Evolutionary conservation across 2,797 vertebrate species (phyloP).

Genomic region (Gymnoscopelus microlampas): DNA sequence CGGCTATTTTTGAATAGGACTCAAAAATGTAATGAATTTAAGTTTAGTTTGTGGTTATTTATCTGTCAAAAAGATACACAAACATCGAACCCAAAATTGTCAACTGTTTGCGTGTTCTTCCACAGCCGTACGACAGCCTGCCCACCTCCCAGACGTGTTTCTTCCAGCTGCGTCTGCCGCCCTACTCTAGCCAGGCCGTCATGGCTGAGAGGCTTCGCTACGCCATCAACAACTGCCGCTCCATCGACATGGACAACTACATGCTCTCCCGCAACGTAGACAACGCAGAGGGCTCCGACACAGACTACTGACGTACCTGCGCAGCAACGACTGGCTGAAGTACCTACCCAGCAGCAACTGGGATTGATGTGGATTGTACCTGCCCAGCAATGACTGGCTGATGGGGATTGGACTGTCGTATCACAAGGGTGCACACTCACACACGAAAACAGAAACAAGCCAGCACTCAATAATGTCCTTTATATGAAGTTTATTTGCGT

Average conservation of each 20-base stretch:
- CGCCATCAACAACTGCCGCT: constrained; percentile 88
- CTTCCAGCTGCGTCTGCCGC: constrained; percentile 87
- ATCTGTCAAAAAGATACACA: too few species aligned
- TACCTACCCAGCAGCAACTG: too few species aligned
- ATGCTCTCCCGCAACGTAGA: constrained; percentile 87
- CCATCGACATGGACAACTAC: constrained; percentile 90
- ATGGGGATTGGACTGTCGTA: neutral
- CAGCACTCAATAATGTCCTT: too few species aligned
- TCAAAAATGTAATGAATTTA: too few species aligned
- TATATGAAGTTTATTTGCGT: too few species aligned
- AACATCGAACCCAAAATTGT: neutral
- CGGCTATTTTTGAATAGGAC: too few species aligned
- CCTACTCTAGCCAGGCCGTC: constrained; percentile 84
- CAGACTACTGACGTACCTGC: constrained; percentile 77
- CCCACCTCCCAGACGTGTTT: constrained; percentile 88
- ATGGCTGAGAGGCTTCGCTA: constrained; percentile 86
- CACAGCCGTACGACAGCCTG: constrained; percentile 84
- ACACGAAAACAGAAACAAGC: neutral
- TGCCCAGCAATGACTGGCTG: neutral
- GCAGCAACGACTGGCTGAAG: neutral
- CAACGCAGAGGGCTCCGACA: constrained; percentile 82
- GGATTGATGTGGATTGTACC: neutral
- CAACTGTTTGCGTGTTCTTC: neutral
- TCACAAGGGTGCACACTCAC: neutral
- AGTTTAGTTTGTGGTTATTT: too few species aligned